Evolutionary conservation across 2,113 vertebrate genomes (phyloP), one percentile per base, ranked within the genome.

Genomic region (Eptesicus fuscus): DNA sequence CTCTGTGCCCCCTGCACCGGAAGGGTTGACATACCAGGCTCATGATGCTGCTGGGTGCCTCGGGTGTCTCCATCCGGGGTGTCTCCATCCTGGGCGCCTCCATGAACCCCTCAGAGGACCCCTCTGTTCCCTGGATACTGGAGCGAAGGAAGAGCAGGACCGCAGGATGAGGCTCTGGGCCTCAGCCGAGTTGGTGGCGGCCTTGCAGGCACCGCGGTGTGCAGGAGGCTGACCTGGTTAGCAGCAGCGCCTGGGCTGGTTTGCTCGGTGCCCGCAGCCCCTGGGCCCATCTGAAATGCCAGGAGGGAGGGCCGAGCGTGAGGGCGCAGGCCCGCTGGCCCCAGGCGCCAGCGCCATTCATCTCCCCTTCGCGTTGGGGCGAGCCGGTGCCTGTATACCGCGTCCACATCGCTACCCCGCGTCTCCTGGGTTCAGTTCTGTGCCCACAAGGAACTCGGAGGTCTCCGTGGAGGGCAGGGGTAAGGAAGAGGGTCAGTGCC

Each of bases 281-380:
- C 28, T 71, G 90, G 47, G 73, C 42, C 78, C 88, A 88, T 67
- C 97, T 97, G 74, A 94, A 95, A 94, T 73, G 77, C 51, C 92
- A 90, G 70, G 44, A 96, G 40, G 32, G 71, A 30, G 37, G 56
- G 91, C 42, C 16, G 91, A 71, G 12, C 32, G 7, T 91, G 59
- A 94, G 53, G 16, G 28, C 13, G 61, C 37, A 89, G 25, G 18
- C 42, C 47, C 63, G 30, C 22, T 83, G 30, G 35, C 32, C 47
- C 42, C 69, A 53, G 86, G 25, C 67, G 47, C n/a, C 4, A 12
- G 23, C 47, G n/a, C 30, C 32, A 74, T n/a, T 73, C 77, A 82
- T 22, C 65, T 69, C 4, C 63, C 11, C 17, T 91, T 65, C 56
- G 23, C 65, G 35, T 0, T 63, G 37, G 61, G 20, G 40, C 44